Evolutionary conservation across 2,888 invertebrate species (phyloP).

Genomic region (Pecten maximus): DNA sequence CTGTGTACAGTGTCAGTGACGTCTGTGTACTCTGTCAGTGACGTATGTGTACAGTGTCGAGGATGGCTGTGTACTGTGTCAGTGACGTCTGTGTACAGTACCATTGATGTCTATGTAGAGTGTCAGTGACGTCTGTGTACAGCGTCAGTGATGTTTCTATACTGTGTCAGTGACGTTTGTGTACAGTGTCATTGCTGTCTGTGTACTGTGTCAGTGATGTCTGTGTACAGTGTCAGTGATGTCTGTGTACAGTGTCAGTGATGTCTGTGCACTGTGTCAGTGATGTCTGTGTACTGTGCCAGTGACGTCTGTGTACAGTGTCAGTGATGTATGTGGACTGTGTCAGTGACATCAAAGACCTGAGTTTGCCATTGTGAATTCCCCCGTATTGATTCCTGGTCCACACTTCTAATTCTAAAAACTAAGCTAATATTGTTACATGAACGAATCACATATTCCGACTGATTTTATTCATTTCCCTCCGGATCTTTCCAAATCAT

Average conservation of each 20-base stretch:
- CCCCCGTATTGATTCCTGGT: background rate
- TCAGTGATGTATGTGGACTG: background rate
- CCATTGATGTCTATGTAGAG: background rate
- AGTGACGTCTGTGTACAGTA: no score
- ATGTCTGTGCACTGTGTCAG: background rate
- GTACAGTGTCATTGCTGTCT: background rate
- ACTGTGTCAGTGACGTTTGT: background rate
- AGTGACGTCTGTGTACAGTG: background rate
- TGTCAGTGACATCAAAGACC: background rate
- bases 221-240: background rate
- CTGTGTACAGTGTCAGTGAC: no score
- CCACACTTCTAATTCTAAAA: background rate
- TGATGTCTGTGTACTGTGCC: background rate
- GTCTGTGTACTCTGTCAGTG: no score
- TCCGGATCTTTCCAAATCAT: background rate
- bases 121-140: background rate
- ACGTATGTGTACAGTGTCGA: background rate
- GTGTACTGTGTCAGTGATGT: background rate
- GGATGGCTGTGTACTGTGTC: background rate
- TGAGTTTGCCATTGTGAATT: background rate
- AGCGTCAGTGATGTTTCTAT: background rate
- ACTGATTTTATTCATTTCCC: background rate
- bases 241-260: background rate
- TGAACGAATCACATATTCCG: background rate
- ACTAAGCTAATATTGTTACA: background rate